Evolutionary conservation across 2,797 vertebrate genomes (phyloP).

Genomic region (Manis crassicaudata): DNA sequence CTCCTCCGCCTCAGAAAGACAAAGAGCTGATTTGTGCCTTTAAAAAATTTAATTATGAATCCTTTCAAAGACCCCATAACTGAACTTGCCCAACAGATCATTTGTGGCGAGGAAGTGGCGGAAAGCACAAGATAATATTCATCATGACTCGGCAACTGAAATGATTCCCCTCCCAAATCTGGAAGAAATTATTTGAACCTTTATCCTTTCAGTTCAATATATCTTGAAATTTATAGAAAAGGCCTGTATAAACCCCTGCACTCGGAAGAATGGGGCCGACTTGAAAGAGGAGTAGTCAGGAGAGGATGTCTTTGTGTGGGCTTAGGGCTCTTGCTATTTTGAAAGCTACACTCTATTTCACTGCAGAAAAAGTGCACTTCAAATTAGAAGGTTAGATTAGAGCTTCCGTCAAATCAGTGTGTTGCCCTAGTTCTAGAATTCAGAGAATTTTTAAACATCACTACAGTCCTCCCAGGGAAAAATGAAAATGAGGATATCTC

Average conservation of each 20-base stretch:
- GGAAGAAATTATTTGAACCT: slow-evolving; percentile 21
- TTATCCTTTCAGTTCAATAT: slow-evolving; percentile 29
- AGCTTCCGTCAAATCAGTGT: slow-evolving; percentile 68
- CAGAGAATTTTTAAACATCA: slow-evolving; percentile 54
- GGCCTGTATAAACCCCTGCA: slow-evolving; percentile 12
- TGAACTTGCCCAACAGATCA: slow-evolving; percentile 47
- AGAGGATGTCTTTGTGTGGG: slow-evolving; percentile 18
- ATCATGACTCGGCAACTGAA: slow-evolving; percentile 1
- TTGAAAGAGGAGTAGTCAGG: not conserved
- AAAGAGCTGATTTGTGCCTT: slow-evolving; percentile 65
- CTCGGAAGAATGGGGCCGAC: slow-evolving; percentile 8
- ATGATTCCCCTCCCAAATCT: slow-evolving; percentile 36
- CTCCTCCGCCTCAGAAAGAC: slow-evolving; percentile 53
- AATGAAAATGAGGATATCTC: slow-evolving; percentile 70
- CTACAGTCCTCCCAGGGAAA: slow-evolving; percentile 60
- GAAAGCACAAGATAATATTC: slow-evolving; percentile 51
- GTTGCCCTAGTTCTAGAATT: slow-evolving; percentile 70
- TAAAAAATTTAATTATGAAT: slow-evolving; percentile 68
- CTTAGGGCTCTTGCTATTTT: slow-evolving; percentile 46
- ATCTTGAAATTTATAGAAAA: slow-evolving; percentile 58
- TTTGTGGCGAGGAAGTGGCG: not conserved
- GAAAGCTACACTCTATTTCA: slow-evolving; percentile 49
- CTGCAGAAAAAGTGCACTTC: slow-evolving; percentile 45
- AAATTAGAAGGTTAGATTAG: slow-evolving; percentile 66
- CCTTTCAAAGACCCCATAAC: slow-evolving; percentile 46